phyloP scores from a whole-genome alignment of 2,888 invertebrate genomes.

The Morpho deidamia region DNA sequence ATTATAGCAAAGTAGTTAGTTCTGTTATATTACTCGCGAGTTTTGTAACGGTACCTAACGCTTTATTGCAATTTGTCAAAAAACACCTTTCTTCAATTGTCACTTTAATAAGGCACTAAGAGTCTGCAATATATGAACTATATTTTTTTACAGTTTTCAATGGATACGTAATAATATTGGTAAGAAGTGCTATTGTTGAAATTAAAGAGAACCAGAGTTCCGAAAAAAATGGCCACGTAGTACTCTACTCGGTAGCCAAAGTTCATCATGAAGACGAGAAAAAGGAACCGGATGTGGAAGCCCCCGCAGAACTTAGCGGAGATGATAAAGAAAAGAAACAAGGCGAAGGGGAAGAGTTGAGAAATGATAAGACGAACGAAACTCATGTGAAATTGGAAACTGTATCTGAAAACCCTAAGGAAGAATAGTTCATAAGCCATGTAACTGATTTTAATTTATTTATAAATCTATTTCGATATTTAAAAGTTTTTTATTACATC shows the following conservation, averaged over 20 bases:
- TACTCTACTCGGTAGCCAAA: conserved; percentile 23
- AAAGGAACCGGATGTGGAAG: conserved; percentile 23
- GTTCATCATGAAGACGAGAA: conserved; percentile 8
- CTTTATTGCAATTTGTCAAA: background rate
- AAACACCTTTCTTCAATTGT: background rate
- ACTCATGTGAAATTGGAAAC: conserved; percentile 30
- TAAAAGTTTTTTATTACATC: too few species aligned
- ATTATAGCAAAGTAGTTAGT: too few species aligned
- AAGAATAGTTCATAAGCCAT: conserved; percentile 16
- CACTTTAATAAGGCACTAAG: background rate
- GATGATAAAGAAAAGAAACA: background rate
- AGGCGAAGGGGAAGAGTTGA: background rate
- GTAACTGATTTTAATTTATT: conserved; percentile 1
- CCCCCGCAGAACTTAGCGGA: conserved; percentile 17
- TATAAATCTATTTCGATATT: too few species aligned
- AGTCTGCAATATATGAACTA: conserved; percentile 1
- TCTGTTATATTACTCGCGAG: too few species aligned
- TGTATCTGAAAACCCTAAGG: conserved; percentile 31
- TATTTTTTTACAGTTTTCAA: conserved; percentile 46
- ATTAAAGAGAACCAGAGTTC: conserved; percentile 36
- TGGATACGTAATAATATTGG: conserved; percentile 45
- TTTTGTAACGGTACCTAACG: too few species aligned
- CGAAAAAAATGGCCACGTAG: conserved; percentile 27
- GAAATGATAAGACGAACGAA: conserved; percentile 6
- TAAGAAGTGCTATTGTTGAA: conserved; percentile 51